Evolutionary conservation across 37 sponge, comb jelly and placozoan genomes (phyloP).

Genomic region (Amphimedon queenslandica): DNA sequence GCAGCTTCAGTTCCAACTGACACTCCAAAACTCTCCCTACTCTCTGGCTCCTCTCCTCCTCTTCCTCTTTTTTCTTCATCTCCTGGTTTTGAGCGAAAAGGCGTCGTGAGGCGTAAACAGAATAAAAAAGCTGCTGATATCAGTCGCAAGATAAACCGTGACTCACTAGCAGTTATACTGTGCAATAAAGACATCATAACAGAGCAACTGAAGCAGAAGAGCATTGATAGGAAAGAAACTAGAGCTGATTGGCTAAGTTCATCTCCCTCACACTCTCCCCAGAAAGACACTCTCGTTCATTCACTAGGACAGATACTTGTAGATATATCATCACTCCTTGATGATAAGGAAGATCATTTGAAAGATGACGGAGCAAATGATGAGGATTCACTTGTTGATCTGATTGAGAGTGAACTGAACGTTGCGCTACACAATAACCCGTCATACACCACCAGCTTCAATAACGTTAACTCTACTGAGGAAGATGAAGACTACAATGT

Average conservation of each 20-base stretch:
- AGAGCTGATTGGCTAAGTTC: background rate
- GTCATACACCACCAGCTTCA: too few relatives aligned
- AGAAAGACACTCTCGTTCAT: background rate
- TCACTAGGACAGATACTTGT: slow-evolving; percentile 28
- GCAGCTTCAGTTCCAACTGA: background rate
- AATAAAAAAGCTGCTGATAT: background rate
- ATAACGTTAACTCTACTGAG: too few relatives aligned
- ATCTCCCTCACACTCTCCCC: background rate
- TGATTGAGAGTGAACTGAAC: too few relatives aligned
- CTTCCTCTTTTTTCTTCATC: too few relatives aligned
- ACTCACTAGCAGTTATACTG: slow-evolving; percentile 31
- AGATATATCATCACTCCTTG: slow-evolving; percentile 3
- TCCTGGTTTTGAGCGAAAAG: background rate
- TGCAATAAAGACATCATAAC: slow-evolving; percentile 18
- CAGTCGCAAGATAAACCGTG: slow-evolving; percentile 12
- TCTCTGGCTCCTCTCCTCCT: too few relatives aligned
- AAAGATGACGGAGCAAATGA: background rate
- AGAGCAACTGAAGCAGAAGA: slow-evolving; percentile 12
- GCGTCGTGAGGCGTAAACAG: background rate
- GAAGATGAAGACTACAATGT: too few relatives aligned
- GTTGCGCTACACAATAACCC: too few relatives aligned
- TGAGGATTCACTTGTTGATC: too few relatives aligned
- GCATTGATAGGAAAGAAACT: background rate
- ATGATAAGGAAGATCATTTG: background rate
- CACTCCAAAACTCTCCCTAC: background rate